phyloP scores from a whole-genome alignment of 2,113 vertebrate species.

The Stercorarius parasiticus region DNA sequence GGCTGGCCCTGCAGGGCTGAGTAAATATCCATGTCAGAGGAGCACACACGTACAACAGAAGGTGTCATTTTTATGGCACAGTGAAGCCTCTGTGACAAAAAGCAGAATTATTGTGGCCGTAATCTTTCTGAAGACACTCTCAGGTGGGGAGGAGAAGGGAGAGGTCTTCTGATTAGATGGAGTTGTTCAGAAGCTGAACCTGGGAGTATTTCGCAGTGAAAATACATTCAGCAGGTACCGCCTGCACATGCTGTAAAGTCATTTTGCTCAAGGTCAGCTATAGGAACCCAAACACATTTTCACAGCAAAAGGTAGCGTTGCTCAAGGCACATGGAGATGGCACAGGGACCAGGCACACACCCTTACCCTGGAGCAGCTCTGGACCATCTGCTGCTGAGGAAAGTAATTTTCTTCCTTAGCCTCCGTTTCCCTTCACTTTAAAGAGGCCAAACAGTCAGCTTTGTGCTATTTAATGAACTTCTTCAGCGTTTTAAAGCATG shows the following conservation, averaged over 20 bases:
- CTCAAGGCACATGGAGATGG: background rate
- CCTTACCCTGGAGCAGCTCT: background rate
- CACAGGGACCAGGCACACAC: background rate
- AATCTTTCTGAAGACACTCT: background rate
- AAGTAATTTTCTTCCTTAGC: background rate
- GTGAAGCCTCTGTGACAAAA: background rate
- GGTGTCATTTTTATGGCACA: background rate
- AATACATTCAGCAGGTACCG: background rate
- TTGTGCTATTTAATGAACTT: background rate
- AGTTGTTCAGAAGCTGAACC: background rate
- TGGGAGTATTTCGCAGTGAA: background rate
- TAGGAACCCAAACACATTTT: background rate
- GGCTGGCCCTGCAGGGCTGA: background rate
- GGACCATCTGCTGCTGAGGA: background rate
- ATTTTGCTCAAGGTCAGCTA: background rate
- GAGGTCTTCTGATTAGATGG: background rate
- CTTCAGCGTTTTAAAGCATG: background rate
- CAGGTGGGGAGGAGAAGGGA: background rate
- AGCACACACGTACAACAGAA: background rate
- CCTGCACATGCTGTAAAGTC: background rate
- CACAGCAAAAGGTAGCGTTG: background rate
- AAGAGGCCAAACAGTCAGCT: background rate
- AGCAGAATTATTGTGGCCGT: background rate
- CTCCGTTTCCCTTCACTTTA: background rate
- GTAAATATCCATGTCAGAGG: background rate